Evolutionary conservation across 2,797 vertebrate genomes (phyloP).

Genomic region (Steatocranus sp.): DNA sequence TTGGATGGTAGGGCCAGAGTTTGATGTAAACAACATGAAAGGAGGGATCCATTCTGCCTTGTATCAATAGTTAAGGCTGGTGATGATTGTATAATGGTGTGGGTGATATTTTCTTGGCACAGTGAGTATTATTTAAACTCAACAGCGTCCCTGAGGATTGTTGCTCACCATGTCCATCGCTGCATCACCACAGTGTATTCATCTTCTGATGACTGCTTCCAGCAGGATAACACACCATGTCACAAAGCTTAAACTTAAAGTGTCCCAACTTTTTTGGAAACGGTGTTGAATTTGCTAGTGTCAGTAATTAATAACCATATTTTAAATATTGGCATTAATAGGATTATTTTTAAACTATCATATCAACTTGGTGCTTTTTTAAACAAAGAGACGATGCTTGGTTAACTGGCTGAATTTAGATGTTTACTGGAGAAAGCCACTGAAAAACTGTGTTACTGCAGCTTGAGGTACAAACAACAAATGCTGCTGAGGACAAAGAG

Average conservation of each 20-base stretch:
- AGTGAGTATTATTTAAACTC: not conserved
- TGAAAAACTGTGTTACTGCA: not conserved
- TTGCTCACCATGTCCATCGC: not conserved
- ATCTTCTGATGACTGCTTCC: rapidly evolving
- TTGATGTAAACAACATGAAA: rapidly evolving
- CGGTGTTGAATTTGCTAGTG: rapidly evolving
- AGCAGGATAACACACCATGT: not conserved
- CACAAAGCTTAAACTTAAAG: not conserved
- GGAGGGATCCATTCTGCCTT: not conserved
- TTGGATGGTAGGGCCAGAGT: rapidly evolving
- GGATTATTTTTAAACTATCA: not conserved
- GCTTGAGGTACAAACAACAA: not conserved
- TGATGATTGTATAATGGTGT: not conserved
- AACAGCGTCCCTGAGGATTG: rapidly evolving
- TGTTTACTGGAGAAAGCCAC: rapidly evolving
- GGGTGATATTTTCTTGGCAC: not conserved
- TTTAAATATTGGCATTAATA: not conserved
- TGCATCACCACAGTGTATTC: not conserved
- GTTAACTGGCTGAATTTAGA: not conserved
- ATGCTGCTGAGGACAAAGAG: not conserved
- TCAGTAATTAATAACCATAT: not conserved
- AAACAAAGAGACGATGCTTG: rapidly evolving
- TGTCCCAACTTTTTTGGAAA: not conserved
- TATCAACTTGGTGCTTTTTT: not conserved
- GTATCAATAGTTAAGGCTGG: not conserved